These are phyloP conservation scores for Percopsis omiscomaycus DNA, from an alignment of 2,797 vertebrate species.

Conservation along the genomic window DNA sequence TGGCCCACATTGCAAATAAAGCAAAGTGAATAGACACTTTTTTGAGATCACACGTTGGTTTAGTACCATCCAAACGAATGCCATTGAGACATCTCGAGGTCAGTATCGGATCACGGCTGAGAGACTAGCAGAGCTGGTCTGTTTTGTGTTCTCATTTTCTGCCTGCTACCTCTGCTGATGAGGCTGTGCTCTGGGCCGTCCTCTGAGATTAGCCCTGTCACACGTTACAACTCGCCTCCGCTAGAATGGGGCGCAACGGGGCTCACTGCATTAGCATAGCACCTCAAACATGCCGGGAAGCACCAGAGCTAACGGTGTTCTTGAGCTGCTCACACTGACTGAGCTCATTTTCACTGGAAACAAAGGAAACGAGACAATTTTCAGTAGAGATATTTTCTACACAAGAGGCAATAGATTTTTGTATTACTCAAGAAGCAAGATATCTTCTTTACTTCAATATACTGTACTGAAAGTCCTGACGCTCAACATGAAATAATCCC, in stretches of 20 bases:
- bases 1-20: too few species aligned
- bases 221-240: constrained; percentile 48
- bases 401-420: constrained; percentile 5
- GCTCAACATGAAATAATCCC: constrained; percentile 20
- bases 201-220: constrained; percentile 47
- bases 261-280: constrained; percentile 26
- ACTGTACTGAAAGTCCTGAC: too few species aligned
- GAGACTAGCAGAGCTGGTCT: constrained; percentile 37
- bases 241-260: constrained; percentile 19
- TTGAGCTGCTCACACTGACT: not conserved
- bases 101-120: constrained; percentile 18
- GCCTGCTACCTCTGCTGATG: constrained; percentile 51
- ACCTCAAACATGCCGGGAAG: not conserved
- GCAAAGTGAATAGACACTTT: too few species aligned
- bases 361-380: too few species aligned
- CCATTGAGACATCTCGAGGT: constrained; percentile 5
- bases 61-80: not conserved
- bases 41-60: too few species aligned
- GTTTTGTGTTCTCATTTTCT: constrained; percentile 55
- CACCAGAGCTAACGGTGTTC: constrained; percentile 7
- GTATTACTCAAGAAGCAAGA: constrained; percentile 3
- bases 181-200: constrained; percentile 41
- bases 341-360: not conserved
- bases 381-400: not conserved
- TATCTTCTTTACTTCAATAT: not conserved